Conservation (phyloP, 2,113 vertebrate species). For the Austrofundulus limnaeus region DNA sequence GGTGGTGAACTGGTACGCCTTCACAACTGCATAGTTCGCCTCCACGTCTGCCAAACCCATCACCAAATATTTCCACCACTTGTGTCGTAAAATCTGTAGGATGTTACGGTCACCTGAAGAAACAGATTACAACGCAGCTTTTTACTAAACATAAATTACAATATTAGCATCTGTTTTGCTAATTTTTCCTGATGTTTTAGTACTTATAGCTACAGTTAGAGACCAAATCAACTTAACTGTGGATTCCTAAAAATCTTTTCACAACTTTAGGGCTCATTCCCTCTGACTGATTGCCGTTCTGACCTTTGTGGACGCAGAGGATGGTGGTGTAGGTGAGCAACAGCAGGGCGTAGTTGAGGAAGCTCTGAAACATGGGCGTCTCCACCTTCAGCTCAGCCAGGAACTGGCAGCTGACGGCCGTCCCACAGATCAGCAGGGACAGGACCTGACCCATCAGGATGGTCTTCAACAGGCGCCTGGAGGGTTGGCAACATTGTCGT, state of each 20-base stretch:
- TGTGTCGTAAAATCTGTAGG: constrained; percentile 84
- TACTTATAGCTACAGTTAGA: no score
- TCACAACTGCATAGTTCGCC: constrained; percentile 92
- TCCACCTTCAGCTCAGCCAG: constrained; percentile 79
- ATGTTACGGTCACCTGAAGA: constrained; percentile 80
- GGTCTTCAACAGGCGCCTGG: constrained; percentile 89
- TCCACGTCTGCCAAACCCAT: constrained; percentile 92
- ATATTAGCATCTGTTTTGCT: no score
- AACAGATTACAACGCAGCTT: neutral
- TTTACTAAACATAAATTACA: no score
- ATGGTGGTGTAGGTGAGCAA: constrained; percentile 84
- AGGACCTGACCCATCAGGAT: constrained; percentile 88
- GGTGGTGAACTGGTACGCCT: constrained; percentile 93
- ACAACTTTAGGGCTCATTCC: no score
- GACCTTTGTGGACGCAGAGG: constrained; percentile 85
- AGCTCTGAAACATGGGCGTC: constrained; percentile 94
- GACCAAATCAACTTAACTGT: no score
- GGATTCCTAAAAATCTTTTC: no score
- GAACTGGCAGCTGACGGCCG: constrained; percentile 91
- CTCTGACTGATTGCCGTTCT: neutral
- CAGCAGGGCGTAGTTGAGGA: constrained; percentile 89
- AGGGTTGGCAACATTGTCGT: neutral
- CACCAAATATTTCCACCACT: constrained; percentile 96
- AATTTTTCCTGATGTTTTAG: no score
- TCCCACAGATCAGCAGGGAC: constrained; percentile 94